Evolutionary conservation across 2,797 vertebrate genomes (phyloP), one percentile per base, ranked within the genome.

Genomic region (Ptychobarbus kaznakovi): DNA sequence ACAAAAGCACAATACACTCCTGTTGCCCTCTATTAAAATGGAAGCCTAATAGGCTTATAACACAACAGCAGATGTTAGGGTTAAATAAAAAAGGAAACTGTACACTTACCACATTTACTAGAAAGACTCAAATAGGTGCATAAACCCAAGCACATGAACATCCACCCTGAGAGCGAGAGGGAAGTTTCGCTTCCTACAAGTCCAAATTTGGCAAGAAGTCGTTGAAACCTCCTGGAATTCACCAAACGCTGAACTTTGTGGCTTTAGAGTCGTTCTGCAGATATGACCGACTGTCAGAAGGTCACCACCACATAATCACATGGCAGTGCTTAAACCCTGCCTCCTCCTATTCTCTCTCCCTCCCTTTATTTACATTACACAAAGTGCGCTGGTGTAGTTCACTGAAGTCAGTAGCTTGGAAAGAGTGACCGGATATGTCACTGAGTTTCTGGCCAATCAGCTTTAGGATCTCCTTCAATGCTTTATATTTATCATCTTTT

Each of bases 261-360:
- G 42, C 83, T 87, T 83, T 40, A 32, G 15, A 80, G 74, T 32
- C 13, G 51, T 79, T 85, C 66, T 51, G 56, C 53, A 51, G 80
- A 42, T 79, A 70, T 89, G 80, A 83, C 65, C 35, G n/a, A 72
- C 70, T 73, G 87, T 92, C 88, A 87, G 88, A 88, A 88, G 90
- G 91, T 85, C 91, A 85, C 86, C 84, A 78, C 46, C 56, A 38
- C 80, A 73, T 79, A 32, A 91, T 93, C 93, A 93, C 93, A 91
- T 92, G 92, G 51, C 86, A 87, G 90, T 90, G 87, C 49, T 73
- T 87, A 61, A 82, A 51, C 81, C 53, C 80, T 70, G 73, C 80
- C 86, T 85, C 75, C 42, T 40, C 44, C 63, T 40, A 20, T 74
- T 73, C 44, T 38, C 69, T 15, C 49, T 22, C 28, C 7, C 65